These are phyloP conservation scores for Marmota flaviventris DNA, from an alignment of 2,113 vertebrate species.

Conservation along the genomic window DNA sequence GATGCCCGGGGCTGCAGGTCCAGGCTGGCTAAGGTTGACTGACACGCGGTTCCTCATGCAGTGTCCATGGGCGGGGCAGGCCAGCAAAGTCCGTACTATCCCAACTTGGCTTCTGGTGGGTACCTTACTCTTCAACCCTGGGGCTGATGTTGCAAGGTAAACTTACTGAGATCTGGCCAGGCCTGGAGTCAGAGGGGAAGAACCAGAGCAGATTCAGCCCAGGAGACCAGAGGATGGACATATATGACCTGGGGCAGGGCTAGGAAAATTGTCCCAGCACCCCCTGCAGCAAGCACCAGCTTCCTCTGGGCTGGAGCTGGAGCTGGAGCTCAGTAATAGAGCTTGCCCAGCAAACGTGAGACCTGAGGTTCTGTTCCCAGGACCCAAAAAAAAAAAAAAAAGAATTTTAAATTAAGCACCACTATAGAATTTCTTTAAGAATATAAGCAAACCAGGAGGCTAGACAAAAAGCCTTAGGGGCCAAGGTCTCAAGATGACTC, in stretches of 20 bases:
- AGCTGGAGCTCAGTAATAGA: not conserved
- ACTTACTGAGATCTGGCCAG: not conserved
- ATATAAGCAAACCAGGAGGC: not conserved
- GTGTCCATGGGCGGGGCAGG: not conserved
- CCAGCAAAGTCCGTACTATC: accelerated
- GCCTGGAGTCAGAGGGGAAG: not conserved
- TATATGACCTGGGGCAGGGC: not conserved
- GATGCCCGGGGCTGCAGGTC: too few relatives aligned
- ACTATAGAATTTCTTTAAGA: not conserved
- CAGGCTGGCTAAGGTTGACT: not conserved
- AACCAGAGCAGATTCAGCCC: not conserved
- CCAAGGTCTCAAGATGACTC: too few relatives aligned
- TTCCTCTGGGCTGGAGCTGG: not conserved
- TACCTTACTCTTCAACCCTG: not conserved
- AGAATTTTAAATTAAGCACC: not conserved
- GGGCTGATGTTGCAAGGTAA: not conserved
- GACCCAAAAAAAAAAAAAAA: not conserved
- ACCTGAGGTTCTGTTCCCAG: not conserved
- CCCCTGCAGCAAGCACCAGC: not conserved
- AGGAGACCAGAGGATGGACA: not conserved
- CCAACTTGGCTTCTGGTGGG: not conserved
- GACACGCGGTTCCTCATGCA: not conserved
- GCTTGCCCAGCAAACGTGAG: not conserved
- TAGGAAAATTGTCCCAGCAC: too few relatives aligned
- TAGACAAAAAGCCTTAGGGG: not conserved